Conservation (phyloP, 2,797 vertebrate species). For the Heterohyrax brucei region DNA sequence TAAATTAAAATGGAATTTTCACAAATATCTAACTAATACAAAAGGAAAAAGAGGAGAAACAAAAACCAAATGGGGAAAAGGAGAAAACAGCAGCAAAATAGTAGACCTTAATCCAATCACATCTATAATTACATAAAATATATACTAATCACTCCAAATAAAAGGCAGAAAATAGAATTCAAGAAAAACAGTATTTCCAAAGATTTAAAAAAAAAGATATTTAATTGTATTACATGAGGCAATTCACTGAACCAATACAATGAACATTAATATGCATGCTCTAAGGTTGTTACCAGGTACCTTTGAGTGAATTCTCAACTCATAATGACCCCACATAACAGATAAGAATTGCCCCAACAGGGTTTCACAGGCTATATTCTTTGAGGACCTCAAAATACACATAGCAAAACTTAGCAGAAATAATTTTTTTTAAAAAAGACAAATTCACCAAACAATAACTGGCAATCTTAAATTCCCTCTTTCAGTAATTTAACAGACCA, state of each 20-base stretch:
- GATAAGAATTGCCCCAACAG: no score
- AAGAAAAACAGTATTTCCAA: conserved; percentile 19
- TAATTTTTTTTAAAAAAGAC: neutral
- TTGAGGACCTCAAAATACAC: conserved; percentile 4
- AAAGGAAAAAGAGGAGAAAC: conserved; percentile 1
- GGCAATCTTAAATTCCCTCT: no score
- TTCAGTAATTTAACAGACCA: conserved; percentile 27
- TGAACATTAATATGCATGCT: neutral
- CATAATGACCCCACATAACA: no score
- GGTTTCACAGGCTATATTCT: no score
- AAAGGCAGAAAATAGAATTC: conserved; percentile 37
- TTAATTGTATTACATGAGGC: neutral
- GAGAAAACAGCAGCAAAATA: neutral
- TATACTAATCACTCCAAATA: neutral
- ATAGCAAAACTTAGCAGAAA: conserved; percentile 1
- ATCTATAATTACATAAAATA: neutral
- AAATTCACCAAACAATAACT: neutral
- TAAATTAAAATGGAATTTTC: conserved; percentile 24
- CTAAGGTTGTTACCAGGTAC: neutral
- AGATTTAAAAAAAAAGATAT: neutral
- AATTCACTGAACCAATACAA: neutral
- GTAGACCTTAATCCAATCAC: neutral
- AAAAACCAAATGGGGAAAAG: neutral
- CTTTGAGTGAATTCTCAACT: no score
- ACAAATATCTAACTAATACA: neutral